Conservation (phyloP, 2,113 vertebrate genomes). For the Trochalopteron elliotii region DNA sequence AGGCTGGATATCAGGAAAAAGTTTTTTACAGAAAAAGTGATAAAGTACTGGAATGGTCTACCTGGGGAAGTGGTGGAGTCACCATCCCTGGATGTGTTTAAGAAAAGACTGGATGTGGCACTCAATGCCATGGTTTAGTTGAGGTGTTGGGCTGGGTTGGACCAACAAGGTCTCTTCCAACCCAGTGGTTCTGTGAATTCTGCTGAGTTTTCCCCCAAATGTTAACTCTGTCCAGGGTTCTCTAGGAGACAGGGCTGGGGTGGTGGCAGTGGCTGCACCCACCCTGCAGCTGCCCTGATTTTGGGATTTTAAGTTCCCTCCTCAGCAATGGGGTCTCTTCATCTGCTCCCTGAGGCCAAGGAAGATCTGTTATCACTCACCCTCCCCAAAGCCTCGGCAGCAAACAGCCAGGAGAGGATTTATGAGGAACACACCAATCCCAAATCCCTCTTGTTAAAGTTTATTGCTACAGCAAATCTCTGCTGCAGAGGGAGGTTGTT, state of each 20-base stretch:
- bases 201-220: neutral
- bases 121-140: no score
- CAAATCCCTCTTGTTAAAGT: neutral
- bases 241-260: neutral
- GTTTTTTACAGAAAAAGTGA: no score
- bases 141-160: no score
- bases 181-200: no score
- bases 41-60: no score
- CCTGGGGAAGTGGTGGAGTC: no score
- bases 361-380: neutral
- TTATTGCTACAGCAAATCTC: neutral
- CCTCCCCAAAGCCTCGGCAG: neutral
- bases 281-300: neutral
- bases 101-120: no score
- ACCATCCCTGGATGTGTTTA: no score
- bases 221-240: neutral
- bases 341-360: neutral
- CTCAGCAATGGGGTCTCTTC: neutral
- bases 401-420: neutral
- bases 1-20: no score
- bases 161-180: no score
- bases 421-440: neutral
- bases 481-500: neutral
- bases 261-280: neutral
- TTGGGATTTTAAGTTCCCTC: neutral